Evolutionary conservation across 2,888 invertebrate genomes (phyloP).

Genomic region (Sipha maydis): DNA sequence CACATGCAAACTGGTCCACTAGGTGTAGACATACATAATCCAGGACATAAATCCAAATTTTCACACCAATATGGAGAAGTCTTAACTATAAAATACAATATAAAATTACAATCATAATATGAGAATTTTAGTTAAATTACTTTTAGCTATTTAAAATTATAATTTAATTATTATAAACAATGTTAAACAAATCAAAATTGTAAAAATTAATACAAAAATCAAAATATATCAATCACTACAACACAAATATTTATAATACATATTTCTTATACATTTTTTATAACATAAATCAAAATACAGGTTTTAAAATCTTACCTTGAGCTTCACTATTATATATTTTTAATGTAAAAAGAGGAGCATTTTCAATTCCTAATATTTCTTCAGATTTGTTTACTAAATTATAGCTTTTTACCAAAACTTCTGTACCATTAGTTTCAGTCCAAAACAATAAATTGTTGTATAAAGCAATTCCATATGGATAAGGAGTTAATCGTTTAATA

Average conservation of each 20-base stretch:
- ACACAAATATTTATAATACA: background rate
- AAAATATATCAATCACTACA: background rate
- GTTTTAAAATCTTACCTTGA: constrained; percentile 55
- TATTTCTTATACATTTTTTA: background rate
- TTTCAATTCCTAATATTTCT: constrained; percentile 71
- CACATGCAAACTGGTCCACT: constrained; percentile 73
- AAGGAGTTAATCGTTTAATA: constrained; percentile 66
- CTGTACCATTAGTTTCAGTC: constrained; percentile 74
- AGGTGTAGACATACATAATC: constrained; percentile 77
- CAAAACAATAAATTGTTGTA: constrained; percentile 75
- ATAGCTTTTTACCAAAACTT: constrained; percentile 72
- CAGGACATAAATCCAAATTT: constrained; percentile 71
- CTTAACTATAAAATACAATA: constrained; percentile 44
- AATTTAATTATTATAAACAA: background rate
- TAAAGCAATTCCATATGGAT: constrained; percentile 77
- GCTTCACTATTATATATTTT: constrained; percentile 73
- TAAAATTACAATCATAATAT: background rate
- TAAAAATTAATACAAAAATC: background rate
- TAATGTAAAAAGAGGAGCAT: constrained; percentile 76
- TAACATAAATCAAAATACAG: background rate
- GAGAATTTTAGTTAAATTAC: background rate
- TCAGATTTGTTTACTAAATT: constrained; percentile 69
- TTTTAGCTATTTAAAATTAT: background rate
- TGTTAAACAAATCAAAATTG: background rate
- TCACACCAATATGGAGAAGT: constrained; percentile 62